Conservation (phyloP, 92 coral and sea anemone species). For the Actinostola sp. region DNA sequence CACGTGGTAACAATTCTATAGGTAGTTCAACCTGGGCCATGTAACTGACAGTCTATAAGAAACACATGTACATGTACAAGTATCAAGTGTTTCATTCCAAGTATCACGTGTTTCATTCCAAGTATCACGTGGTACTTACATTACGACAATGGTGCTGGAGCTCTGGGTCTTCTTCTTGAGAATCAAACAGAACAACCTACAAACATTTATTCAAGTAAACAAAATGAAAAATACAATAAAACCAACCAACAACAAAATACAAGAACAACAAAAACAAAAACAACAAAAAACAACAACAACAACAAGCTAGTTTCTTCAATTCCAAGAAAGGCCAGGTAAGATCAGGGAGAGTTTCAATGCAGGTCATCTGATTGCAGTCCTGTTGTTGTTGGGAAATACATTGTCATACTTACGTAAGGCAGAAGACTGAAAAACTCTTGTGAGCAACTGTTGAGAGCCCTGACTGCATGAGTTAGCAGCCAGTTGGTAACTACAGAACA, state of each 20-base stretch:
- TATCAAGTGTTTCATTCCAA: no score
- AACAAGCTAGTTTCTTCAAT: no score
- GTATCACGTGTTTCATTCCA: no score
- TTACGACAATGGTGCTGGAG: slow-evolving; percentile 87
- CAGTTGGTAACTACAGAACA: slow-evolving; percentile 76
- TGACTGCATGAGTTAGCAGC: slow-evolving; percentile 84
- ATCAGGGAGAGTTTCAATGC: no score
- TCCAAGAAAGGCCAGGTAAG: no score
- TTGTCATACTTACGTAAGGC: slow-evolving; percentile 70
- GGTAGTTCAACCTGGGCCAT: slow-evolving; percentile 83
- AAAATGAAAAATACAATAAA: background rate
- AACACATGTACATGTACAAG: background rate
- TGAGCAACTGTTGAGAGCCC: slow-evolving; percentile 82
- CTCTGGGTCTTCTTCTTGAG: slow-evolving; percentile 98
- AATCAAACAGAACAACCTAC: slow-evolving; percentile 87
- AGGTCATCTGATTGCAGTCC: no score
- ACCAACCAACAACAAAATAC: no score
- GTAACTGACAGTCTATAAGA: slow-evolving; percentile 66
- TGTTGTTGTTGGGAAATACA: no score
- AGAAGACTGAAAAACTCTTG: slow-evolving; percentile 85
- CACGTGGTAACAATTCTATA: slow-evolving; percentile 50
- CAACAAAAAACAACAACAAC: no score
- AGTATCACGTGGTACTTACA: no score
- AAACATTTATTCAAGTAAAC: background rate
- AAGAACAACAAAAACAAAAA: no score